Evolutionary conservation across 2,113 vertebrate species (phyloP), one percentile per base, ranked within the genome.

Genomic region (Ictalurus punctatus): DNA sequence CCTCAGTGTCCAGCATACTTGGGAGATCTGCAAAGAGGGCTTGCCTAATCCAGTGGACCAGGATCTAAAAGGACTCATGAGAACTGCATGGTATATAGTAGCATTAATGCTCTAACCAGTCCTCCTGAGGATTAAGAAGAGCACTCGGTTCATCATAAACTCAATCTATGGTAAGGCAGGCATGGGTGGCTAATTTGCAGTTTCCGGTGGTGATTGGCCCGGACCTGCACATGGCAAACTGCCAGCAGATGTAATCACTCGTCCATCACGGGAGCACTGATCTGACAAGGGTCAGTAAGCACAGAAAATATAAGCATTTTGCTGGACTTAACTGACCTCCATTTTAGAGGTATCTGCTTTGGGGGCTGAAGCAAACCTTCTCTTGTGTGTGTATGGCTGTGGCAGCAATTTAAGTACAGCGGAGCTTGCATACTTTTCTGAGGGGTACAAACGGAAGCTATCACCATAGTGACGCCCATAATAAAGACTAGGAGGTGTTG

Each of bases 271-370:
- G 27, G 27, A 80, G 13, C 78, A 80, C 54, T 80, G 27, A 80
- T 80, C 48, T 80, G 78, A 30, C 76, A 79, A 78, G 21, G 21
- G 74, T 78, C 74, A 78, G 23, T 78, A 78, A 54, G 78, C 78
- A 80, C 27, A 17, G 48, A 54, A 54, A 52, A 80, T 80, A 54
- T 54, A 80, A 54, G 48, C 48, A 80, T 44, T 48, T 44, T 76
- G 73, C 1, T 76, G 8, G 73, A 76, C 37, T 25, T 44, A 76
- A 76, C 9, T 44, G 40, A 25, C 73, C 54, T 80, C 48, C 13
- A 54, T 54, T 54, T 80, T 54, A 27, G 27, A 54, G 44, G 4
- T 78, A n/a, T 48, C 74, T 78, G 23, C 37, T 78, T 76, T 52
- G n/a, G 14, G 3, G 6, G 13, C 48, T 54, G 48, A n/a, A n/a